Evolutionary conservation across 2,888 invertebrate species (phyloP), one percentile per base, ranked within the genome.

Genomic region (Drosophila kambysellisi): DNA sequence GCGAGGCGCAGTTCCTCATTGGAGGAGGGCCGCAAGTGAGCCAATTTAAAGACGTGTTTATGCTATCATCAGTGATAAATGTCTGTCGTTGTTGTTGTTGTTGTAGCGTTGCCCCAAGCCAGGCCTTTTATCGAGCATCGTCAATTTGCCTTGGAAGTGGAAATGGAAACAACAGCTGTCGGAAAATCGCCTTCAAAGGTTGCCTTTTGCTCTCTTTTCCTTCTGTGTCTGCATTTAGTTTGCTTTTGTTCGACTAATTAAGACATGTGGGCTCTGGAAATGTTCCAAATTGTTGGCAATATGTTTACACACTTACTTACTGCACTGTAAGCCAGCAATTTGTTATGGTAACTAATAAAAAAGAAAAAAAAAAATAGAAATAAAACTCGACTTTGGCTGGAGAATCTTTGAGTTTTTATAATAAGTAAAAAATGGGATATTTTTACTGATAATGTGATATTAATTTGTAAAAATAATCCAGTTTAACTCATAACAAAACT

Each of bases 341-440:
- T 83, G 83, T 80, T 82, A 59, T 70, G 79, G 67, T 79, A 81
- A 83, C 58, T 51, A 50, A 57, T 51, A 32, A 41, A 53, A 57
- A 37, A 33, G 58, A 50, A 33, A 63, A 50, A 25, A 35, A 15
- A 57, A 51, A 29, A 41, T 51, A 57, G 37, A 1, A 25, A 25
- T 20, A 63, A 54, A 25, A 41, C 15, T 25, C 11, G 33, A 29
- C 63, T 54, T 7, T 6, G 30, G 9, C 4, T 41, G 57, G 54
- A 43, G 17, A 61, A 51, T 56, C 20, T 60, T 20, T 25, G 25
- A 25, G 25, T 25, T 25, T 25, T 25, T 25, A 25, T 25, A 25
- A 25, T 25, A 3, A 3, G 25, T 25, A 25, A 25, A 25, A 12
- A 43, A 43, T 46, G 4, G 12, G 4, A 46, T 12, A 20, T 4